Evolutionary conservation across 2,797 vertebrate species (phyloP), one percentile per base, ranked within the genome.

Genomic region (Poeciliopsis gracilis): DNA sequence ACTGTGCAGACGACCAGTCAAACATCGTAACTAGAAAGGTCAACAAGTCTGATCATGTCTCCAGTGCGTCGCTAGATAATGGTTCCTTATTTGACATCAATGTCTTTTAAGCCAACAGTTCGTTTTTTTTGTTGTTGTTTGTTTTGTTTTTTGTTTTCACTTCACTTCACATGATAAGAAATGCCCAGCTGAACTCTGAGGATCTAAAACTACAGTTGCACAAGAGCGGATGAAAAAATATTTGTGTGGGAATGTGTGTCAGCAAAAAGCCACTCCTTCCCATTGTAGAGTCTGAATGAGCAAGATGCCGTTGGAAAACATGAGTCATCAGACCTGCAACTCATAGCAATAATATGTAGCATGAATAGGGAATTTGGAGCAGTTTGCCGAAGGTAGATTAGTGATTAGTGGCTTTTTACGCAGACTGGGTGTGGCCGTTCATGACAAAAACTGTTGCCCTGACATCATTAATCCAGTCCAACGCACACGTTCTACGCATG

Each of bases 331-430:
- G 69, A 87, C 77, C 85, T 92, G 91, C 90, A 89, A 93, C 87
- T 89, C 89, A 88, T 83, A 90, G 92, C 90, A 91, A 90, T 92
- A 91, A 94, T 91, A 91, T 90, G 93, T 91, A 92, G 82, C 71
- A 77, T 79, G 82, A 84, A 83, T 1, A 46, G 79, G 67, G 77
- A 89, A 73, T 79, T 75, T 36, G 0, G 77, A 33, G 86, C 47
- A 79, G 88, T 86, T 81, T 86, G 79, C 66, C 55, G n/a, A 84
- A 86, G 84, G 81, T 88, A 80, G 82, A 89, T 91, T 53, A 79
- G 89, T 87, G 88, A 90, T 92, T 91, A 90, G 89, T 79, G 90
- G 90, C 89, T 91, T 89, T 88, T 78, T 85, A 77, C 69, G 75
- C 90, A 90, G 87, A 91, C 90, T 82, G 91, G 94, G 92, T 88